Evolutionary conservation across 2,797 vertebrate genomes (phyloP), one percentile per base, ranked within the genome.

Genomic region (Enteromius paludinosus): DNA sequence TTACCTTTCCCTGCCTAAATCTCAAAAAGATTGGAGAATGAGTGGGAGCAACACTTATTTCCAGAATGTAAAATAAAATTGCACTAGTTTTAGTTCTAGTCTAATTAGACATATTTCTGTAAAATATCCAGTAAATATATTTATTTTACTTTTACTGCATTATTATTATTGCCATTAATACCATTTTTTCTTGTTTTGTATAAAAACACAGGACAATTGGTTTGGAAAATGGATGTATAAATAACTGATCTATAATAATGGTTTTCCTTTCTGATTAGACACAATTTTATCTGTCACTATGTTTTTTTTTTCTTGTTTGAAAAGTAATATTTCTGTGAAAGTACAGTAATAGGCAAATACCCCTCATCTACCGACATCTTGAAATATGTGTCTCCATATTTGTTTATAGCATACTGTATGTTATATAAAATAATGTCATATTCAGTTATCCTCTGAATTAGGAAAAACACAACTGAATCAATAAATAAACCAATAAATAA

Each of bases 401-500:
- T 74, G 74, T 78, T 79, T 43, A 79, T 78, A 47, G 61, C 75
- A 65, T 49, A 41, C 45, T 61, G 14, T 59, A 43, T 12, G 12
- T 69, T n/a, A n/a, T 14, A 70, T 49, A 45, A 65, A 66, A 85
- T 83, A 69, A 74, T 45, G 14, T 73, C 68, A 84, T 86, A 84
- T 91, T 73, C 79, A 76, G 45, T 87, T 91, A 66, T 3, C n/a
- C 5, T 79, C 38, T 35, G 2, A 9, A 8, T 73, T 81, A 74
- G 4, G 23, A 14, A 41, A 41, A 62, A 62, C 14, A 73, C 5
- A 20, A 54, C 43, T 33, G 23, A 92, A 90, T 88, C 87, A 90
- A 65, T 82, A 35, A 80, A 43, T 33, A 49, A 68, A 56, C 62
- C 12, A 66, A 82, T 75, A 35, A 82, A 69, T 43, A 74, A 52